Percentiles rank a stretch among this genome's conserved stretches.
Evolutionary conservation across 2,113 vertebrate species (phyloP).

Genomic region (Opisthocomus hoazin): DNA sequence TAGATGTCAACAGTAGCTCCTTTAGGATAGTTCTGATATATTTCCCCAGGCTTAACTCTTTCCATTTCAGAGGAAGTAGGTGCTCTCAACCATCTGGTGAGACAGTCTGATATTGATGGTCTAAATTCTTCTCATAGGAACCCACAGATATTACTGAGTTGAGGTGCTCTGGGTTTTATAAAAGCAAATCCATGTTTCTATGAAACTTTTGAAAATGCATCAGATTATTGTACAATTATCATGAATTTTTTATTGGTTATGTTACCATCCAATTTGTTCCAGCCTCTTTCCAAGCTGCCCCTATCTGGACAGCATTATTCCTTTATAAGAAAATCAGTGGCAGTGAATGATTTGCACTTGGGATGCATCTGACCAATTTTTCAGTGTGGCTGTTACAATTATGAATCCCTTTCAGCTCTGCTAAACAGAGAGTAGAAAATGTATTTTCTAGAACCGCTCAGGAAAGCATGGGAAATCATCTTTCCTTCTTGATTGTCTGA

Average conservation of each 20-base stretch:
- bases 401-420: not conserved
- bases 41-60: not conserved
- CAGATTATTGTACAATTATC: not conserved
- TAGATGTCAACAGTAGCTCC: not conserved
- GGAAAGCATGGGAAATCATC: not conserved
- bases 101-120: not conserved
- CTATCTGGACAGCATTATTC: not conserved
- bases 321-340: not conserved
- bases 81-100: not conserved
- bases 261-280: not conserved
- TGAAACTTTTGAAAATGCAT: not conserved
- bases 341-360: not conserved
- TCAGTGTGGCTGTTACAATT: not conserved
- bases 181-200: not conserved
- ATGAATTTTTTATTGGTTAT: not conserved
- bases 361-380: not conserved
- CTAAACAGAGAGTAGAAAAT: not conserved
- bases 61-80: not conserved
- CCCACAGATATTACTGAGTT: not conserved
- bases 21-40: not conserved
- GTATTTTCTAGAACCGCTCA: not conserved
- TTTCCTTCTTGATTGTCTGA: not conserved
- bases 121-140: not conserved
- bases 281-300: not conserved
- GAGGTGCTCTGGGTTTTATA: not conserved